phyloP scores from a whole-genome alignment of 2,113 vertebrate genomes.

The Astur gentilis region DNA sequence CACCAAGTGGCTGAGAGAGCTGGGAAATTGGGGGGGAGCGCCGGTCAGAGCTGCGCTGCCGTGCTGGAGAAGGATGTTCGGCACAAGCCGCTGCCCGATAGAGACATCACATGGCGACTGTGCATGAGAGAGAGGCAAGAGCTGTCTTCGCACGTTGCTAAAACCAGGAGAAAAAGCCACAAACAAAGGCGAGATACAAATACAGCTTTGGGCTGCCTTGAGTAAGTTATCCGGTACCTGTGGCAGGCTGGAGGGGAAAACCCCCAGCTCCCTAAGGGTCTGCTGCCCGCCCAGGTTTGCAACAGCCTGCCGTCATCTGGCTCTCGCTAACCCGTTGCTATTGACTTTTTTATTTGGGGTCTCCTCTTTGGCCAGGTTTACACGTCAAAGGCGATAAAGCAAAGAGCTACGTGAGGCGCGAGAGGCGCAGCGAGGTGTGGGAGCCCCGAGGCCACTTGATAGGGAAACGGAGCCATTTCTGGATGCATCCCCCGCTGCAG shows the following conservation, averaged over 20 bases:
- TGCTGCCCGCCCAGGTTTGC: background rate
- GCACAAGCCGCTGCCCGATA: background rate
- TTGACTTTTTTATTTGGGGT: background rate
- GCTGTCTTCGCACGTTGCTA: background rate
- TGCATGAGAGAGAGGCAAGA: background rate
- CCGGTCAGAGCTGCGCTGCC: background rate
- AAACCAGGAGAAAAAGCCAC: background rate
- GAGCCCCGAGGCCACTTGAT: background rate
- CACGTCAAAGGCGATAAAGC: background rate
- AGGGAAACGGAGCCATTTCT: background rate
- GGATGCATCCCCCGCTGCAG: background rate
- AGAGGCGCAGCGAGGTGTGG: background rate
- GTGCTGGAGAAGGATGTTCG: background rate
- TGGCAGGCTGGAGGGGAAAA: background rate
- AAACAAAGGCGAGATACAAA: background rate
- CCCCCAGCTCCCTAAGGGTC: background rate
- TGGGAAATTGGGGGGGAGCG: background rate
- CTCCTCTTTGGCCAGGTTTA: background rate
- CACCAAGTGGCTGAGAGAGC: background rate
- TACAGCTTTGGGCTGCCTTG: background rate
- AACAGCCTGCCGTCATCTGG: background rate
- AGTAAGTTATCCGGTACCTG: fast-evolving
- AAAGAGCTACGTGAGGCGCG: background rate
- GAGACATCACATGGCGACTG: background rate
- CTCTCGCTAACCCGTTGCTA: background rate